Conservation (phyloP, 2,113 vertebrate genomes). For the Lasiurus cinereus region DNA sequence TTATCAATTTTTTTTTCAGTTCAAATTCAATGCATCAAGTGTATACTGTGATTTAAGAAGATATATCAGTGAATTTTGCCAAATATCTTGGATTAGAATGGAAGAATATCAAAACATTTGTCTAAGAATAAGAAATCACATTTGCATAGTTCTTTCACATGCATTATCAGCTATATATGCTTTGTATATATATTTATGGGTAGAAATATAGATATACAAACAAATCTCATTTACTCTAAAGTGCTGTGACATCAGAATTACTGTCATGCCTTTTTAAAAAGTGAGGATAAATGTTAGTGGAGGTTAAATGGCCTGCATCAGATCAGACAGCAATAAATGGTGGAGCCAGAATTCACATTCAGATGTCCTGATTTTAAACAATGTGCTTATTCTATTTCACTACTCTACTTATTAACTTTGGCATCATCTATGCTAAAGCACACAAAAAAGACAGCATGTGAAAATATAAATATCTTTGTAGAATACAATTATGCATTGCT, state of each 20-base stretch:
- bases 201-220: neutral
- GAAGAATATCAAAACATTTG: neutral
- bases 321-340: neutral
- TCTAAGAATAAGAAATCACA: neutral
- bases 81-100: neutral
- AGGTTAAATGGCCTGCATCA: neutral
- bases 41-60: neutral
- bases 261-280: neutral
- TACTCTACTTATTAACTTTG: neutral
- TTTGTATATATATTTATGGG: neutral
- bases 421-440: neutral
- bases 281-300: neutral
- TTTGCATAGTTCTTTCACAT: neutral
- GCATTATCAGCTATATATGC: neutral
- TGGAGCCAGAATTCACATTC: neutral
- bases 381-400: neutral
- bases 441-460: neutral
- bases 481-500: neutral
- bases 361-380: neutral
- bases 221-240: constrained; percentile 2
- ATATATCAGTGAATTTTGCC: neutral
- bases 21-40: neutral
- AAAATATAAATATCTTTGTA: neutral
- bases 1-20: neutral
- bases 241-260: neutral